These are phyloP conservation scores for Toxotes lorentzi DNA, from an alignment of 2,797 vertebrate species.

Conservation along the genomic window DNA sequence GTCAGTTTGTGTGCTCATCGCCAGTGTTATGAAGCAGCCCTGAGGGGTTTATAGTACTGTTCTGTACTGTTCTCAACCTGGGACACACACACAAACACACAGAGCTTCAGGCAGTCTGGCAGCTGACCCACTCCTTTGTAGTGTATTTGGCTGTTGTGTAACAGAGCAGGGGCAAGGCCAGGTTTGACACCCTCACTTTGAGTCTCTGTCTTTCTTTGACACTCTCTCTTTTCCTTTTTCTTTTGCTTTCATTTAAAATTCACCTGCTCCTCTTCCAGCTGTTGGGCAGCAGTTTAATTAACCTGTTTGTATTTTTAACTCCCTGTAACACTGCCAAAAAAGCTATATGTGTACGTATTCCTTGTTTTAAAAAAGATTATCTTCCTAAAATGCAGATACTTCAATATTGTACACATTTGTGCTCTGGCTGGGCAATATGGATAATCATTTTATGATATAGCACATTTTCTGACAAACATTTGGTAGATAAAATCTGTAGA, in stretches of 20 bases:
- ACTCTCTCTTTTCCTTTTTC: neutral
- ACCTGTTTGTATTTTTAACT: neutral
- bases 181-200: constrained; percentile 35
- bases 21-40: constrained; percentile 41
- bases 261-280: constrained; percentile 4
- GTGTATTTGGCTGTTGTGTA: constrained; percentile 58
- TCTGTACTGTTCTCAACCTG: constrained; percentile 48
- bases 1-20: constrained; percentile 35
- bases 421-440: neutral
- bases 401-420: neutral
- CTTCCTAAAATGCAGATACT: neutral
- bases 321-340: too few species aligned
- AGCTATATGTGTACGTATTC: too few species aligned
- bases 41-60: constrained; percentile 34
- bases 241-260: neutral
- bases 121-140: constrained; percentile 41
- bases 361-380: neutral
- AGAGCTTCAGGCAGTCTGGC: constrained; percentile 44
- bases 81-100: constrained; percentile 18
- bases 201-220: neutral
- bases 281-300: neutral
- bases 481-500: neutral
- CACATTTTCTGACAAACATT: neutral
- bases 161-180: constrained; percentile 25
- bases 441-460: neutral